These are phyloP conservation scores for Hypomesus transpacificus DNA, from an alignment of 2,113 vertebrate species.

Conservation along the genomic window DNA sequence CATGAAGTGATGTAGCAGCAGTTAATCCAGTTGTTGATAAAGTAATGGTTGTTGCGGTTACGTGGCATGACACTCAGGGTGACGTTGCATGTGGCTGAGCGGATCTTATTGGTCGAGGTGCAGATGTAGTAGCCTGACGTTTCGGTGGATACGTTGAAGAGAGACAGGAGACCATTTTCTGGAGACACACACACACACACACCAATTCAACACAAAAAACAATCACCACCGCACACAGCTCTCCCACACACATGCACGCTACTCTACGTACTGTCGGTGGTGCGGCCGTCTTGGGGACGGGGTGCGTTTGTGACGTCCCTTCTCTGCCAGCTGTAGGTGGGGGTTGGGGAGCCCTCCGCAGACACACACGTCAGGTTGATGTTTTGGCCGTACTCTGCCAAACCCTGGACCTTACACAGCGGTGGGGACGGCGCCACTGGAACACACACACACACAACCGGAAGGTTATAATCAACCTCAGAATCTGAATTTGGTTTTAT, in stretches of 20 bases:
- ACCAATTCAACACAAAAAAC: not conserved
- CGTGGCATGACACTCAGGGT: slow-evolving; percentile 74
- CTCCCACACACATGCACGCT: not conserved
- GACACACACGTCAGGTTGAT: slow-evolving; percentile 84
- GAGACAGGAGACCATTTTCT: slow-evolving; percentile 63
- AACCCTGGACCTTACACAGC: slow-evolving; percentile 73
- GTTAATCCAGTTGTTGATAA: too few relatives aligned
- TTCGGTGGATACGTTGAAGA: slow-evolving; percentile 80
- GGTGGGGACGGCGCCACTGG: slow-evolving; percentile 85
- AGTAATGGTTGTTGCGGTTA: slow-evolving; percentile 51
- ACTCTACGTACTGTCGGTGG: slow-evolving; percentile 55
- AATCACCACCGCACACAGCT: too few relatives aligned
- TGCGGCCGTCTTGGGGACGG: slow-evolving; percentile 6
- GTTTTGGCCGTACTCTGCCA: slow-evolving; percentile 71
- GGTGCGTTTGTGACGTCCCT: slow-evolving; percentile 48
- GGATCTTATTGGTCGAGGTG: slow-evolving; percentile 74
- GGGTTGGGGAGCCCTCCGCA: slow-evolving; percentile 78
- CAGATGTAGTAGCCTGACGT: slow-evolving; percentile 82
- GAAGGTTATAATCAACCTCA: too few relatives aligned
- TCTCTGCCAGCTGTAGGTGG: slow-evolving; percentile 79
- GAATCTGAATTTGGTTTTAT: too few relatives aligned
- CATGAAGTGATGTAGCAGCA: too few relatives aligned
- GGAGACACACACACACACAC: slow-evolving; percentile 12
- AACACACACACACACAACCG: too few relatives aligned
- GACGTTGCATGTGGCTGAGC: slow-evolving; percentile 72